Evolutionary conservation across 2,888 invertebrate genomes (phyloP), one percentile per base, ranked within the genome.

Genomic region (Thalpophila matura): DNA sequence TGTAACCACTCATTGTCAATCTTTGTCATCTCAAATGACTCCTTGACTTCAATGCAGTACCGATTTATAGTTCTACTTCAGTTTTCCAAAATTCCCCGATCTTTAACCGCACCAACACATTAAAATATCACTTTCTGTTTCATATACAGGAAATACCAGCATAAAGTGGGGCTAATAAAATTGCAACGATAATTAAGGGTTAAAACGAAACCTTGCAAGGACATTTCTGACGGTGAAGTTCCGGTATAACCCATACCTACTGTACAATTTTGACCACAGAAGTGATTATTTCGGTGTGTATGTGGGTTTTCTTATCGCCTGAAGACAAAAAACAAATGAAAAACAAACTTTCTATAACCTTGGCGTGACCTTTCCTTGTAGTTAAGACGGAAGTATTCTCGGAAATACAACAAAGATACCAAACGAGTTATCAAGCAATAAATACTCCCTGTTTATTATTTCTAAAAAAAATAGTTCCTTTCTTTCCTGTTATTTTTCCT

Each of bases 261-360:
- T 49, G 40, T 9, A 18, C 10, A 35, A 51, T 45, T 9, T 38
- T 29, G 45, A 71, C 74, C 76, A 24, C 76, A 74, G 31, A 43
- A 26, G 46, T 56, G 33, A 74, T 74, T 76, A 77, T 61, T 66
- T 69, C 33, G 29, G 4, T 60, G 65, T 60, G 49, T 55, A 63
- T 57, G 67, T 49, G 74, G 77, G 71, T 76, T 78, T 78, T 79
- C 77, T 57, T 76, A 74, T 71, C 54, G 43, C 42, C 14, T 68
- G 50, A 55, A 50, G 58, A 43, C 31, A 74, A 79, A 72, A 78
- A 79, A 65, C 63, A 73, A 73, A 74, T 73, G 64, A 76, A 78
- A 75, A 79, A 74, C 67, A 70, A 78, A 77, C 77, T 78, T 76
- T 78, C 77, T 76, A 76, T 43, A 65, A 66, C 67, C 77, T 76